Percentiles rank a stretch among this genome's conserved stretches.
Evolutionary conservation across 2,888 invertebrate genomes (phyloP).

Genomic region (Cheilosia pagana): DNA sequence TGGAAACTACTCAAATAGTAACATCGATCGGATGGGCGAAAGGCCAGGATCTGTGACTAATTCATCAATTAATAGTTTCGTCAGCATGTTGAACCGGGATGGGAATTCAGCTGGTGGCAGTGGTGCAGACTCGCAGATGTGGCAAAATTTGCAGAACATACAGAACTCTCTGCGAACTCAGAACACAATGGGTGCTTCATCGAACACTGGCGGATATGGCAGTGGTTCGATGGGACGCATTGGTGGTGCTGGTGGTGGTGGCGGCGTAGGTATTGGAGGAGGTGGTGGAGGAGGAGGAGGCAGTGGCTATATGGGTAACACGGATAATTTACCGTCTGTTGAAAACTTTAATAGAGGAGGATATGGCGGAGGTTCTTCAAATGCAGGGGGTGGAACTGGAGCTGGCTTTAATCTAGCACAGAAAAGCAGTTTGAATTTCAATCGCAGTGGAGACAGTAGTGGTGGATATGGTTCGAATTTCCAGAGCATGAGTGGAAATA

Average conservation of each 20-base stretch:
- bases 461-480: constrained; percentile 36
- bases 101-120: constrained; percentile 4
- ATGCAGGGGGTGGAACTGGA: constrained; percentile 4
- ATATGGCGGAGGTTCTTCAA: constrained; percentile 9
- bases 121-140: constrained; percentile 57
- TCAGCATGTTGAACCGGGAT: constrained; percentile 60
- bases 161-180: constrained; percentile 55
- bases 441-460: constrained; percentile 9
- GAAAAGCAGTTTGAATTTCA: constrained; percentile 38
- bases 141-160: constrained; percentile 72
- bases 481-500: constrained; percentile 27
- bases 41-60: constrained; percentile 30
- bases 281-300: neutral
- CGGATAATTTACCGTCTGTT: constrained; percentile 16
- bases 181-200: neutral
- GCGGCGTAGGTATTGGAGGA: neutral
- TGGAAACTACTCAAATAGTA: constrained; percentile 46
- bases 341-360: constrained; percentile 41
- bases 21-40: constrained; percentile 11
- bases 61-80: constrained; percentile 61
- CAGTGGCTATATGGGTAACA: constrained; percentile 19
- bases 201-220: constrained; percentile 25
- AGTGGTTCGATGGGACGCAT: constrained; percentile 6
- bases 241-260: neutral
- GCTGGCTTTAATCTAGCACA: constrained; percentile 6